A percentile compares a stretch with the other conserved stretches of the same genome.
phyloP scores from a whole-genome alignment of 2,888 invertebrate genomes.

The Drosophila robusta region DNA sequence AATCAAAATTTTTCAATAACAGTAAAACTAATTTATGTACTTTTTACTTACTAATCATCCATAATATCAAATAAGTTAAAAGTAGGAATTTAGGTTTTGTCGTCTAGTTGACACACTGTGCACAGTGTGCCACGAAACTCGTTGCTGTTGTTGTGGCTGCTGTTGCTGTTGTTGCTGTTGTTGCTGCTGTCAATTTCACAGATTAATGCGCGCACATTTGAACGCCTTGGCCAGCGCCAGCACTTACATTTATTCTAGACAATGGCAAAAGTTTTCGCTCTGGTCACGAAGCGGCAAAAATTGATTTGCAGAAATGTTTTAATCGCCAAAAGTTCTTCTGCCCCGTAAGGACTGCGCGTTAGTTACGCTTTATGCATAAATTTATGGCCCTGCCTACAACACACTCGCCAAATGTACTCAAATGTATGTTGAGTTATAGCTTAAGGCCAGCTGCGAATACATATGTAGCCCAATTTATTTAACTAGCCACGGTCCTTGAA shows the following conservation, averaged over 20 bases:
- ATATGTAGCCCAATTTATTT: constrained; percentile 49
- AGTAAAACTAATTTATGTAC: no score
- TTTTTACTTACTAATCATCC: no score
- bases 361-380: constrained; percentile 19
- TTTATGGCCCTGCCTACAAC: not conserved
- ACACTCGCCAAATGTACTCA: constrained; percentile 1
- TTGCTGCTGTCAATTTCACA: constrained; percentile 74
- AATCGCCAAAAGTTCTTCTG: constrained; percentile 35
- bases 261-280: constrained; percentile 71
- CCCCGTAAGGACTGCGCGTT: constrained; percentile 7
- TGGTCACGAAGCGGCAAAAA: constrained; percentile 61
- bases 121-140: constrained; percentile 27
- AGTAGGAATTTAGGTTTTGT: no score
- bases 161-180: constrained; percentile 18
- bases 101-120: not conserved
- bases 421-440: constrained; percentile 3
- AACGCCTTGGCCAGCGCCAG: constrained; percentile 47
- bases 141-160: constrained; percentile 1
- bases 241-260: constrained; percentile 76
- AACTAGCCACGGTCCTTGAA: constrained; percentile 23
- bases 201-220: constrained; percentile 75
- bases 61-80: not conserved
- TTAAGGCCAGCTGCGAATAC: constrained; percentile 2
- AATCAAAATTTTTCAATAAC: no score
- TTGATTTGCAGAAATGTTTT: constrained; percentile 64